Evolutionary conservation across 2,797 vertebrate genomes (phyloP).

Genomic region (Hylomyscus alleni): DNA sequence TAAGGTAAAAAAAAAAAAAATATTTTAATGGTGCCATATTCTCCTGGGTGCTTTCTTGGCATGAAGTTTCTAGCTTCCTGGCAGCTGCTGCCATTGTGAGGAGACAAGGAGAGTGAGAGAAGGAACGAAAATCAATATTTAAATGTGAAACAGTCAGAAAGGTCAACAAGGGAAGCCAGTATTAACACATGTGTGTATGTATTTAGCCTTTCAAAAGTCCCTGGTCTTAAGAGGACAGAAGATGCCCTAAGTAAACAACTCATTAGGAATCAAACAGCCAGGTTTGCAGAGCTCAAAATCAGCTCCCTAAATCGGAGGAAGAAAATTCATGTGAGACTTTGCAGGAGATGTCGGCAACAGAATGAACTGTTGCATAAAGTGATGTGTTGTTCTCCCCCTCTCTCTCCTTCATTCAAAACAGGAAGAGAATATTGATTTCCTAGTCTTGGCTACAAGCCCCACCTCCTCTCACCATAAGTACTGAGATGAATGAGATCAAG

Average conservation of each 20-base stretch:
- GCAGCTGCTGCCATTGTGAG: conserved; percentile 70
- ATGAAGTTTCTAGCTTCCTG: conserved; percentile 74
- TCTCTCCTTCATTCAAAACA: conserved; percentile 63
- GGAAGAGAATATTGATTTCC: conserved; percentile 81
- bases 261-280: conserved; percentile 69
- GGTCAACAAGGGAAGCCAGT: conserved; percentile 70
- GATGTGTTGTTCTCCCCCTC: background rate
- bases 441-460: conserved; percentile 72
- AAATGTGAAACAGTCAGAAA: conserved; percentile 80
- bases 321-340: conserved; percentile 74
- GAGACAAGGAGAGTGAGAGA: conserved; percentile 40
- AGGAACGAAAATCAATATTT: conserved; percentile 84
- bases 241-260: conserved; percentile 75
- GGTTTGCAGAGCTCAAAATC: conserved; percentile 31
- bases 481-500: conserved; percentile 77
- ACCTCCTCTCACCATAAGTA: conserved; percentile 70
- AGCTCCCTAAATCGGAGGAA: conserved; percentile 69
- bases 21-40: conserved; percentile 78
- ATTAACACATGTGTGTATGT: conserved; percentile 67
- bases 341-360: conserved; percentile 70
- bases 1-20: conserved; percentile 68
- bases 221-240: conserved; percentile 68
- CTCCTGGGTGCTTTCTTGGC: conserved; percentile 82
- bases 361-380: conserved; percentile 75
- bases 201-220: conserved; percentile 77